phyloP scores from a whole-genome alignment of 2,888 invertebrate genomes.

The Mimumesa dahlbomi region DNA sequence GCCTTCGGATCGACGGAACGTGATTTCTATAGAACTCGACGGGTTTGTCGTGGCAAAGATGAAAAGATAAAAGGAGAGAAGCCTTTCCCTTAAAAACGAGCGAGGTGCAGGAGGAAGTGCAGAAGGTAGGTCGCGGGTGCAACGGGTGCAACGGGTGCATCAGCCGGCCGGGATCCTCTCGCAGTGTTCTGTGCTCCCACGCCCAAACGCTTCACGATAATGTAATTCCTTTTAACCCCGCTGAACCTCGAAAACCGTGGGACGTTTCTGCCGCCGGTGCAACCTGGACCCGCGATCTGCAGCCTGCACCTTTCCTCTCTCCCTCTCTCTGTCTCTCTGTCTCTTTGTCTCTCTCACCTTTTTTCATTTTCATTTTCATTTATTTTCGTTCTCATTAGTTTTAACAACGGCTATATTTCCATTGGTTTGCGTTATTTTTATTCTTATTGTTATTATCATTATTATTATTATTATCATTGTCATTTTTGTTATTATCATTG shows the following conservation, averaged over 20 bases:
- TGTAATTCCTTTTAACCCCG: conserved; percentile 70
- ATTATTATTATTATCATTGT: too few species aligned
- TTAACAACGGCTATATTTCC: background rate
- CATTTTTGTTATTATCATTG: too few species aligned
- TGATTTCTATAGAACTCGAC: too few species aligned
- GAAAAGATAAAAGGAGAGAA: conserved; percentile 13
- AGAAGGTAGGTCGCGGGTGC: conserved; percentile 57
- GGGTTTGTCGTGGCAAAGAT: too few species aligned
- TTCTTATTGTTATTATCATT: too few species aligned
- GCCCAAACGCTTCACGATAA: conserved; percentile 68
- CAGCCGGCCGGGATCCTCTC: conserved; percentile 43
- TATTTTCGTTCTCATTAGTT: background rate
- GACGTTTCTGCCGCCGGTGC: conserved; percentile 50
- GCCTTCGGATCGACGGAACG: too few species aligned
- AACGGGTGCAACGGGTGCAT: conserved; percentile 49
- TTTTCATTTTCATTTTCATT: background rate
- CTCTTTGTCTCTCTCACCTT: conserved; percentile 1
- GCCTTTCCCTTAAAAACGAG: conserved; percentile 10
- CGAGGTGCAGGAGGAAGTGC: conserved; percentile 22
- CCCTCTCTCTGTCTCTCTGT: background rate
- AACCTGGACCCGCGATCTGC: conserved; percentile 36
- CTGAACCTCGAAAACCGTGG: conserved; percentile 68
- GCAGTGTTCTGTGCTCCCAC: conserved; percentile 60
- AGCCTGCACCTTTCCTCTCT: conserved; percentile 36
- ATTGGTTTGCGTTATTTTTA: too few species aligned